Evolutionary conservation across 1,140 invertebrate species (phyloP).

Genomic region (Drosophila sproati): DNA sequence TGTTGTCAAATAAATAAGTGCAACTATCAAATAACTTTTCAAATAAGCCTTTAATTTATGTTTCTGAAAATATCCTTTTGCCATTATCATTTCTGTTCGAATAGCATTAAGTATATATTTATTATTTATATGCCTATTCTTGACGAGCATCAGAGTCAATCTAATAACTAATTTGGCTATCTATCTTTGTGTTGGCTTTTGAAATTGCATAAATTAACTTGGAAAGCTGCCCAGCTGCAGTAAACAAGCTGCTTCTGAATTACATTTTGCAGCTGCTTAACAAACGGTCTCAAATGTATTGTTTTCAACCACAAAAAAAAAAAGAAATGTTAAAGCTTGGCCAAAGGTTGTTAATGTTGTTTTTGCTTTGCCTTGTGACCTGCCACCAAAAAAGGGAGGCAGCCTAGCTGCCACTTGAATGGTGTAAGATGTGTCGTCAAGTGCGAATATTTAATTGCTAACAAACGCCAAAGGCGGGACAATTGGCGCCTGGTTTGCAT

Average conservation of each 20-base stretch:
- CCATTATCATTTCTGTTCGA: no score
- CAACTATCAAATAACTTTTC: background rate
- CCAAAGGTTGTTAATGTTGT: conserved; percentile 36
- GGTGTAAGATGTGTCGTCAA: conserved; percentile 59
- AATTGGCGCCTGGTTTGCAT: conserved; percentile 55
- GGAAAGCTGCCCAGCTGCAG: no score
- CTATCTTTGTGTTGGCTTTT: no score
- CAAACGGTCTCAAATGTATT: background rate
- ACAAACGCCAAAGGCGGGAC: conserved; percentile 57
- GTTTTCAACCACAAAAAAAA: background rate
- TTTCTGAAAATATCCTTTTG: no score
- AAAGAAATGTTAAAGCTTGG: conserved; percentile 37
- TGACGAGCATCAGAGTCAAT: no score
- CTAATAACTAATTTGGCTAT: no score
- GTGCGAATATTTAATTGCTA: conserved; percentile 81
- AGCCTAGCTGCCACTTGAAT: conserved; percentile 38
- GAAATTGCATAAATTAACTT: no score
- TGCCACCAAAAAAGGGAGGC: background rate
- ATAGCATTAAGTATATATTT: no score
- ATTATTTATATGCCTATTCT: no score
- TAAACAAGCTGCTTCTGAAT: background rate
- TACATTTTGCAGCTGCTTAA: background rate
- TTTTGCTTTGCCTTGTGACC: conserved; percentile 6
- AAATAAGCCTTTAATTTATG: no score
- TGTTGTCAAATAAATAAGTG: background rate